Evolutionary conservation across 2,888 invertebrate species (phyloP), one percentile per base, ranked within the genome.

Genomic region (Harpagoxenus sublaevis): DNA sequence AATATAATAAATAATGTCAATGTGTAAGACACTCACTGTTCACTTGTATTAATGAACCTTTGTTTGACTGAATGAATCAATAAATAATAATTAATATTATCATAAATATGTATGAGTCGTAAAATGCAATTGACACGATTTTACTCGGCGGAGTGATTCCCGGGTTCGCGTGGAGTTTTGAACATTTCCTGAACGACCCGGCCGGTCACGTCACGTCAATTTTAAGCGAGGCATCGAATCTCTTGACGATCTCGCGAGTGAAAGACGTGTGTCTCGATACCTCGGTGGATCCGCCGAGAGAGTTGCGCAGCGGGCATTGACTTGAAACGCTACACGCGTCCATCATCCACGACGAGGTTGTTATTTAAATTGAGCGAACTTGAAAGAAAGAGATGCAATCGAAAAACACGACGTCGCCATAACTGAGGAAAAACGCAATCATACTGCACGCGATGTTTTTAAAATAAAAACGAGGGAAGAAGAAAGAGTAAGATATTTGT

Each of bases 231-330:
- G 9, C 28, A 31, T 63, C 75, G 48, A 23, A 23, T 15, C 18
- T 77, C 8, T 18, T 1, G 53, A 66, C 28, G 42, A 53, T 77
- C 65, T n/a, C 23, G 28, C 71, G 70, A 70, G 73, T 81, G 71
- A 60, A 60, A 71, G 35, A 71, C 60, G 55, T 39, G 48, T 48
- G 48, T 70, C 55, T 71, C 68, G 48, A 71, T 71, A 81, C 15
- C 12, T 60, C 48, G 71, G 12, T 8, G 23, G 45, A 71, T 79
- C 45, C 57, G 79, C 45, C 57, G 79, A 70, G 79, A 79, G 79
- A 81, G 60, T 70, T 71, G 79, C 23, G 68, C 53, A 68, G 78
- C 73, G 79, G 79, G 28, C 79, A 71, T 81, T 81, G 79, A 81
- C 79, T 71, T 71, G 48, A 60, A 81, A 71, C 60, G 60, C 48